A percentile compares a stretch with the other conserved stretches of the same genome.
These are phyloP conservation scores for Drosophila nasuta DNA, from an alignment of 1,140 invertebrate species.

Conservation along the genomic window DNA sequence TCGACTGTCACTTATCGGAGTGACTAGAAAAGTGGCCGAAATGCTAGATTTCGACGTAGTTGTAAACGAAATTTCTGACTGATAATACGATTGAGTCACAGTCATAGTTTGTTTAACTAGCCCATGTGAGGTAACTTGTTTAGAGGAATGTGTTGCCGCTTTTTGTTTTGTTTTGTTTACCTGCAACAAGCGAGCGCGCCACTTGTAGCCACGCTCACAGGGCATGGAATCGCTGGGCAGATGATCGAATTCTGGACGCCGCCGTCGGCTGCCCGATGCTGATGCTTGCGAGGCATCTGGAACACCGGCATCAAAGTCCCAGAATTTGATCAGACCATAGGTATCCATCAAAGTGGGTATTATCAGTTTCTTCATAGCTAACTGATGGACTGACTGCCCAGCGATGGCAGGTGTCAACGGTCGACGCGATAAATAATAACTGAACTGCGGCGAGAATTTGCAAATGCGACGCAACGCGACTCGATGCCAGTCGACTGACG, in stretches of 20 bases:
- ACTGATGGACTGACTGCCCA: background rate
- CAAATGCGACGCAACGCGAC: conserved; percentile 57
- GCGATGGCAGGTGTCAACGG: conserved; percentile 64
- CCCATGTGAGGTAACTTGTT: background rate
- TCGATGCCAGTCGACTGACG: conserved; percentile 4
- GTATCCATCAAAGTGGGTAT: conserved; percentile 79
- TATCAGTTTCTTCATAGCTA: conserved; percentile 77
- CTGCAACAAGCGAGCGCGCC: conserved; percentile 54
- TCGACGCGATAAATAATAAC: conserved; percentile 75
- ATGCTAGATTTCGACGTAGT: background rate
- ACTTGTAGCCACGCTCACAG: conserved; percentile 57
- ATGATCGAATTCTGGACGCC: conserved; percentile 6
- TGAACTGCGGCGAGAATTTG: conserved; percentile 69
- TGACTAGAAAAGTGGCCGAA: conserved; percentile 16
- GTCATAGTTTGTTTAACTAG: background rate
- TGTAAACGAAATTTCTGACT: conserved; percentile 10
- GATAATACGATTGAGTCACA: conserved; percentile 24
- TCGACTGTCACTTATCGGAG: conserved; percentile 17
- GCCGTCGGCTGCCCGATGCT: background rate
- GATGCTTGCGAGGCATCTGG: conserved; percentile 39
- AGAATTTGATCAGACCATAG: conserved; percentile 80
- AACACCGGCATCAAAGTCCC: conserved; percentile 73
- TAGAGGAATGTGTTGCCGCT: background rate
- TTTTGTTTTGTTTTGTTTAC: conserved; percentile 30
- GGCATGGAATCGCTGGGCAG: conserved; percentile 49